Conservation (phyloP, 1,140 invertebrate genomes). For the Trichonephila clavipes region DNA sequence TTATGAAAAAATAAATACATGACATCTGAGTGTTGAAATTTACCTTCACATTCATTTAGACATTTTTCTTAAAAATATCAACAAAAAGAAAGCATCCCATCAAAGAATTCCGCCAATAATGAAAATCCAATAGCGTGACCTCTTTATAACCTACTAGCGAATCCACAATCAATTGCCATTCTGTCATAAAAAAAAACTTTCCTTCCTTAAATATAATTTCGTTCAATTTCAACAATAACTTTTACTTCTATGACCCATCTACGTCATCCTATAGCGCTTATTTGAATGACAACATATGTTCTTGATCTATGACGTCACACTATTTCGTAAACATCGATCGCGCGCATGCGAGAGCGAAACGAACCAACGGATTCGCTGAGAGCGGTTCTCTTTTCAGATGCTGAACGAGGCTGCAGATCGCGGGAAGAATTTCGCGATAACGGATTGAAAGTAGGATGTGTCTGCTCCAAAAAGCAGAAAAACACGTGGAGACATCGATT, state of each 20-base stretch:
- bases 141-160: background rate
- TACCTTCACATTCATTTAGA: background rate
- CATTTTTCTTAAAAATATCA: background rate
- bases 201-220: background rate
- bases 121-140: background rate
- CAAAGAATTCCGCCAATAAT: background rate
- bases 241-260: background rate
- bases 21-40: no score
- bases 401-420: constrained; percentile 19
- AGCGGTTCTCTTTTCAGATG: constrained; percentile 18
- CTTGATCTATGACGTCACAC: constrained; percentile 43
- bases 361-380: constrained; percentile 29
- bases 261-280: background rate
- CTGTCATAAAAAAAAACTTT: background rate
- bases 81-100: background rate
- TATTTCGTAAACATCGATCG: constrained; percentile 67
- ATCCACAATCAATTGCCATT: background rate
- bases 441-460: background rate
- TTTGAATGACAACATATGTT: constrained; percentile 34
- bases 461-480: background rate
- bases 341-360: constrained; percentile 54
- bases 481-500: background rate
- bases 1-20: no score
- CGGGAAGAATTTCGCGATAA: constrained; percentile 7
- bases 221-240: background rate